Base-by-base conservation (phyloP, 2,113 vertebrate species). In the Cisticola juncidis region DNA sequence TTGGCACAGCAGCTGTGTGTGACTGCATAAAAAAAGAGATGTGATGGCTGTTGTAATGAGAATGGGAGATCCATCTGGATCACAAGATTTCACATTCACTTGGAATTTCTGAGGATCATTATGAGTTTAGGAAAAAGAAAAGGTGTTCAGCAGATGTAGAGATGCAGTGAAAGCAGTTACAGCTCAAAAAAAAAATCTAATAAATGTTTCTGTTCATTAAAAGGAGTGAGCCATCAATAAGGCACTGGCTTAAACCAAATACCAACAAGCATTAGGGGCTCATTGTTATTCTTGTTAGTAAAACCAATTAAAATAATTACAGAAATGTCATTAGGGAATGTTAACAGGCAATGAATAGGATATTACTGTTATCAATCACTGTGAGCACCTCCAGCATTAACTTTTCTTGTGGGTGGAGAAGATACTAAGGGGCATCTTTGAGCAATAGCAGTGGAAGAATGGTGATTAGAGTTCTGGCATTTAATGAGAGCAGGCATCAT, bases 301-400 rank as follows among this genome's bases (percentile, higher is more conserved):
- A 95, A 94, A 54, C 80, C 40, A 92, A 81, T 94, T 94, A 92
- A 93, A 94, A 92, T 88, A 86, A 84, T 92, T 88, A 68, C 5
- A 2, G 77, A 88, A 94, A 48, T 77, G 36, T 86, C 69, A 81
- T 92, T 94, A 86, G 57, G 61, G 69, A 70, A 66, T 26, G 44
- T 73, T 86, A 95, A 40, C 36, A 71, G 88, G 47, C 76, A 81
- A 65, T 76, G 53, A 87, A 79, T 91, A 90, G 76, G 79, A 71
- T 82, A 85, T 53, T 82, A 40, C 26, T 62, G 51, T 56, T 81
- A 83, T 86, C 80, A 74, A 64, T 91, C 83, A 88, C n/a, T 47
- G 28, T 51, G 40, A 92, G 13, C 56, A 71, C 65, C 51, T 95
- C 72, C 83, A 74, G 51, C 2, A 3, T 56, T 84, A 86, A 78